Evolutionary conservation across 2,113 vertebrate genomes (phyloP).

Genomic region (Leucoraja erinaceus): DNA sequence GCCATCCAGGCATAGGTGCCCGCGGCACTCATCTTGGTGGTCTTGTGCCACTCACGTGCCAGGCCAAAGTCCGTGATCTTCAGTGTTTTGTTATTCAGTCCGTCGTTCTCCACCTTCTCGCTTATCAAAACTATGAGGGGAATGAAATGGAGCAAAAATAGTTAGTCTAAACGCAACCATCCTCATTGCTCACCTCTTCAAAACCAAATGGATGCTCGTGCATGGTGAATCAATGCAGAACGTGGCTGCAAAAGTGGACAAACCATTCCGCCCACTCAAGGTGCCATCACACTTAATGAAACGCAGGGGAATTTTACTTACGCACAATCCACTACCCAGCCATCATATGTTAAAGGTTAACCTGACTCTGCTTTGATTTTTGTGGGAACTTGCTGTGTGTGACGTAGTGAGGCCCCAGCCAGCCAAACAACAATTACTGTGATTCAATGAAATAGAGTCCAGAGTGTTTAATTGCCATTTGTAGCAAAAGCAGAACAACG

Average conservation of each 20-base stretch:
- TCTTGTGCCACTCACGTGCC: conserved; percentile 92
- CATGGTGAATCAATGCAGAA: neutral
- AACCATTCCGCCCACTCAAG: neutral
- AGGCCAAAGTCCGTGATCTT: conserved; percentile 98
- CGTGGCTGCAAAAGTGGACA: too few relatives aligned
- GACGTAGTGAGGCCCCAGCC: neutral
- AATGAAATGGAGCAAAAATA: neutral
- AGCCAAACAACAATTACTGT: neutral
- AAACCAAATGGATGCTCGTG: neutral
- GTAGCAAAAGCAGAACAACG: too few relatives aligned
- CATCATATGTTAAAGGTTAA: neutral
- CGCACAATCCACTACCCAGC: neutral
- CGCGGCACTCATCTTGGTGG: conserved; percentile 94
- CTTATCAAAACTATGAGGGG: conserved; percentile 74
- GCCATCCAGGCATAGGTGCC: conserved; percentile 98
- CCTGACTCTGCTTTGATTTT: neutral
- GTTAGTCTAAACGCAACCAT: neutral
- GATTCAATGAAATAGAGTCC: neutral
- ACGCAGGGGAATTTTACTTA: neutral
- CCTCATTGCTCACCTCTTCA: neutral
- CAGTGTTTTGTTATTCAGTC: conserved; percentile 87
- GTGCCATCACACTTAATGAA: neutral
- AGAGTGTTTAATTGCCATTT: too few relatives aligned
- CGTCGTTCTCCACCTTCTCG: conserved; percentile 84
- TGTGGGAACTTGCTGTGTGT: neutral